These are phyloP conservation scores for Palythoa heliodiscus DNA, from an alignment of 92 coral and sea anemone species.

Conservation along the genomic window DNA sequence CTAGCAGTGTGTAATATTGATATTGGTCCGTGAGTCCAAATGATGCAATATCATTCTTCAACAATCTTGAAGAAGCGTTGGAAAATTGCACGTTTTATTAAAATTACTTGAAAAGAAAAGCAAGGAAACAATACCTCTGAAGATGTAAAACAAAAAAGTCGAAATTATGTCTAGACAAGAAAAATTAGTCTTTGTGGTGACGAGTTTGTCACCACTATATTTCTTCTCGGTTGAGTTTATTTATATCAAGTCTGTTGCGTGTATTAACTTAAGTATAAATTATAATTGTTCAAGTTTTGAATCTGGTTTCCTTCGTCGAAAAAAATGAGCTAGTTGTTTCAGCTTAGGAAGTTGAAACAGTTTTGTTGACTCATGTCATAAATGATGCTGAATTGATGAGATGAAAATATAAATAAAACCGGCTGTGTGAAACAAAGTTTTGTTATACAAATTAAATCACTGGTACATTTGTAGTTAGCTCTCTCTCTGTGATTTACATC, in stretches of 20 bases:
- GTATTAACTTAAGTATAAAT: neutral
- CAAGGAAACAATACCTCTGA: neutral
- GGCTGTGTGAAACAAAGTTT: neutral
- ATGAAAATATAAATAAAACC: conserved; percentile 14
- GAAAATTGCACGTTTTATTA: neutral
- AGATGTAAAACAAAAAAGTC: conserved; percentile 2
- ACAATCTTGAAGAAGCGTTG: neutral
- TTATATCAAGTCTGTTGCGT: neutral
- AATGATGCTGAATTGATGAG: conserved; percentile 13
- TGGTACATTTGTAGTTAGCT: too few relatives aligned
- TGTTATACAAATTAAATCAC: too few relatives aligned
- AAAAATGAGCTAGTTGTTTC: neutral
- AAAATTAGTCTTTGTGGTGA: neutral
- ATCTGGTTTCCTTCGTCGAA: neutral
- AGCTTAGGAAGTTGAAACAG: conserved; percentile 18
- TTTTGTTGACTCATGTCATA: neutral
- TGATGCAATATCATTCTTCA: neutral
- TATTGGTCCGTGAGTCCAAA: neutral
- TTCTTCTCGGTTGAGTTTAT: too few relatives aligned
- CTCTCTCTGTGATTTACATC: too few relatives aligned
- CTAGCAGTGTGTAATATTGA: neutral
- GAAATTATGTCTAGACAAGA: conserved; percentile 40
- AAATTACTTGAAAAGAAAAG: neutral
- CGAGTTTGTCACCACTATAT: neutral
- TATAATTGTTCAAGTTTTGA: neutral